These are phyloP conservation scores for Choristoneura rosaceana DNA, from an alignment of 2,888 invertebrate genomes.

Conservation along the genomic window DNA sequence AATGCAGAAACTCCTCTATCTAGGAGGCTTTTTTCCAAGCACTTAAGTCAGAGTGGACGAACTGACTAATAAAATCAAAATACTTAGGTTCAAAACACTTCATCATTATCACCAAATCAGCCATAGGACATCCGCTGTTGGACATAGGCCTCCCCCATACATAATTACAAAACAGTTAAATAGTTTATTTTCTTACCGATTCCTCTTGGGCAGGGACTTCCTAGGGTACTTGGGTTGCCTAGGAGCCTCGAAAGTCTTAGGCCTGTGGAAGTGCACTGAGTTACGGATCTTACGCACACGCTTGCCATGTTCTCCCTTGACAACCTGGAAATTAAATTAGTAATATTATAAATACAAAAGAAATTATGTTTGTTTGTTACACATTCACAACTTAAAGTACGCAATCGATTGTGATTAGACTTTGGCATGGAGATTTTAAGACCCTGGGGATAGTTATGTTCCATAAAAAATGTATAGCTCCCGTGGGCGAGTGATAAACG, in stretches of 20 bases:
- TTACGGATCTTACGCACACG: conserved; percentile 96
- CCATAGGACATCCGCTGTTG: too few relatives aligned
- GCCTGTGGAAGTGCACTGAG: conserved; percentile 97
- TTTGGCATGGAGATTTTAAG: too few relatives aligned
- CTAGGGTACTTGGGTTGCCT: conserved; percentile 98
- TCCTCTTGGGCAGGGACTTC: conserved; percentile 96
- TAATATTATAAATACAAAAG: background rate
- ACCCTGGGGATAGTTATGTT: too few relatives aligned
- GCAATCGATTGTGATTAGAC: too few relatives aligned
- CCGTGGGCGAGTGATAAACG: too few relatives aligned
- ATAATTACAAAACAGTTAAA: background rate
- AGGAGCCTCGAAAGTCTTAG: conserved; percentile 95
- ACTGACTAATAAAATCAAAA: too few relatives aligned
- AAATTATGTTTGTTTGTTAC: too few relatives aligned
- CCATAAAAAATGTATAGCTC: too few relatives aligned
- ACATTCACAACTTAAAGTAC: too few relatives aligned
- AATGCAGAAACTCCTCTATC: background rate
- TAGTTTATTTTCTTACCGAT: conserved; percentile 87
- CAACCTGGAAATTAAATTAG: conserved; percentile 85
- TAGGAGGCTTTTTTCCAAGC: background rate
- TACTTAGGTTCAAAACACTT: too few relatives aligned
- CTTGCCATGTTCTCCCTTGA: conserved; percentile 96
- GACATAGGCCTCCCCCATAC: too few relatives aligned
- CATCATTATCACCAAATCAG: too few relatives aligned
- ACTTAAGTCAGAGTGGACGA: background rate